Conservation (phyloP, 2,888 invertebrate species). For the Oscheius sp. region DNA sequence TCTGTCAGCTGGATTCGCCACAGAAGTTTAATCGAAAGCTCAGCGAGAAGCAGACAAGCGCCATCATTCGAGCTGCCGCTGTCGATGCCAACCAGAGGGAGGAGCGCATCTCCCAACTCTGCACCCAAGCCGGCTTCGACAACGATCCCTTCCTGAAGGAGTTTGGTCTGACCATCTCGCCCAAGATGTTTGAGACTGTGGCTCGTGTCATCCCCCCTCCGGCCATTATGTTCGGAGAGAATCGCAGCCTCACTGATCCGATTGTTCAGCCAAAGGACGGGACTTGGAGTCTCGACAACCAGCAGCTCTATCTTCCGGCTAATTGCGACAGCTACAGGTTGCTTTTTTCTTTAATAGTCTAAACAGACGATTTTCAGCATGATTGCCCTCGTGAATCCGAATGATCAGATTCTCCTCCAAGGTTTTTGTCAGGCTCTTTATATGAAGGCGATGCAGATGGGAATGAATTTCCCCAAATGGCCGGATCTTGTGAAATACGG, state of each 20-base stretch:
- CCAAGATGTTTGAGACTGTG: slow-evolving; percentile 61
- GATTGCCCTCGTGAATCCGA: slow-evolving; percentile 59
- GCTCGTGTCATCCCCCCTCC: slow-evolving; percentile 65
- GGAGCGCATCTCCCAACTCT: slow-evolving; percentile 53
- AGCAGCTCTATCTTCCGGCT: slow-evolving; percentile 60
- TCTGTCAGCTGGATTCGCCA: slow-evolving; percentile 59
- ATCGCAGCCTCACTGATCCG: slow-evolving; percentile 49
- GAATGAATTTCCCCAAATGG: slow-evolving; percentile 63
- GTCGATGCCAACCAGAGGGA: slow-evolving; percentile 64
- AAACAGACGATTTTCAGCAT: no score
- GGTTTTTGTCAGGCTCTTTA: slow-evolving; percentile 56
- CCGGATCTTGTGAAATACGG: slow-evolving; percentile 63
- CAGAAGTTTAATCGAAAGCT: slow-evolving; percentile 66
- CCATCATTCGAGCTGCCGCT: slow-evolving; percentile 63
- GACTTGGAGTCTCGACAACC: slow-evolving; percentile 63
- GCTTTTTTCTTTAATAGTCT: no score
- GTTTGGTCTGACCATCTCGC: slow-evolving; percentile 57
- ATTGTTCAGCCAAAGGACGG: slow-evolving; percentile 63
- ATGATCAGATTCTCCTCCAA: slow-evolving; percentile 55
- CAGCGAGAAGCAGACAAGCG: slow-evolving; percentile 61
- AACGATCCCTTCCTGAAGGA: slow-evolving; percentile 61
- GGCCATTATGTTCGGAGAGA: slow-evolving; percentile 60
- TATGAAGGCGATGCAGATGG: slow-evolving; percentile 59
- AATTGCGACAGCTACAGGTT: slow-evolving; percentile 51
- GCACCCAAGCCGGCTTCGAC: slow-evolving; percentile 59